Conservation (phyloP, 2,113 vertebrate genomes). For the Condylura cristata region DNA sequence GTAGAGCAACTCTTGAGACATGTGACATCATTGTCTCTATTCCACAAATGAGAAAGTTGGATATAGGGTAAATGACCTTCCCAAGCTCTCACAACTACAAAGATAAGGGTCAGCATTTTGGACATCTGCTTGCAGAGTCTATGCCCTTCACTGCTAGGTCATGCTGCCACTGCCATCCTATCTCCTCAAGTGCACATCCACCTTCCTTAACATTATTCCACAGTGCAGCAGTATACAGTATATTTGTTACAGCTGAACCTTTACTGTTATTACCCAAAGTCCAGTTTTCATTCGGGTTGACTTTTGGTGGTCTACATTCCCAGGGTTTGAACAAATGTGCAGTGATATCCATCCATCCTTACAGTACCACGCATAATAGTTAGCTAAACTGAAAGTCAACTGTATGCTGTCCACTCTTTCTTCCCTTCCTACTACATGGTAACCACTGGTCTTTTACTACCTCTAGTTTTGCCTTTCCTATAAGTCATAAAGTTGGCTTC, state of each 20-base stretch:
- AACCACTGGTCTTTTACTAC: neutral
- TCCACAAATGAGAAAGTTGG: neutral
- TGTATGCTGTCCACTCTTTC: neutral
- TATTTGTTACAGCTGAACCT: neutral
- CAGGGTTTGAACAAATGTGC: neutral
- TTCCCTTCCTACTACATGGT: neutral
- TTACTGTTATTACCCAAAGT: neutral
- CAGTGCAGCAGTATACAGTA: neutral
- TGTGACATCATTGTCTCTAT: neutral
- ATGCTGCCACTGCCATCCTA: fast-evolving
- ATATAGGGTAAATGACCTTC: neutral
- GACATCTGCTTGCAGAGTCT: neutral
- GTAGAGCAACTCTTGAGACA: neutral
- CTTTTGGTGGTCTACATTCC: neutral
- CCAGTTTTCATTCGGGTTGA: neutral
- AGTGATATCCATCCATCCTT: neutral
- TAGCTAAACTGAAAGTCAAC: neutral
- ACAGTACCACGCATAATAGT: neutral
- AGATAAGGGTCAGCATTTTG: neutral
- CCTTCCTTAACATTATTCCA: neutral
- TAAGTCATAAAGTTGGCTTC: neutral
- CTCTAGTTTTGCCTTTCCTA: neutral
- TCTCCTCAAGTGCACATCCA: neutral
- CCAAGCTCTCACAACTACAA: neutral
- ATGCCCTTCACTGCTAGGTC: neutral